Conservation (phyloP, 2,113 vertebrate genomes). For the Labeo catla region DNA sequence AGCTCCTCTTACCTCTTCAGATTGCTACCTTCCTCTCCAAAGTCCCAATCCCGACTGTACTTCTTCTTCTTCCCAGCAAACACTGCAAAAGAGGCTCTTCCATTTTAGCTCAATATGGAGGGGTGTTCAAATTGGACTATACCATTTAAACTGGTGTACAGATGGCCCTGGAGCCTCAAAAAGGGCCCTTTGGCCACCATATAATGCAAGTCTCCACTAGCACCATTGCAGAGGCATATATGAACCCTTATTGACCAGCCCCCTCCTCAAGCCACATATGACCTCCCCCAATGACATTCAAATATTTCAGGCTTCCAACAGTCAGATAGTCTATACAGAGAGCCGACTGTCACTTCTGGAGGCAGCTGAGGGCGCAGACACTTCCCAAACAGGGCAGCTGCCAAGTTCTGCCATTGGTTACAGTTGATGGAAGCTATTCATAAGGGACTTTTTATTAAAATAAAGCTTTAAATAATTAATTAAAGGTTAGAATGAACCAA, state of each 20-base stretch:
- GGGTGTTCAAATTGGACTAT: constrained; percentile 74
- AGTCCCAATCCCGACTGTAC: constrained; percentile 71
- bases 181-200: constrained; percentile 51
- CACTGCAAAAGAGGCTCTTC: constrained; percentile 81
- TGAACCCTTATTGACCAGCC: constrained; percentile 54
- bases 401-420: constrained; percentile 57
- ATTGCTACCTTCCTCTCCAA: constrained; percentile 59
- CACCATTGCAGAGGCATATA: constrained; percentile 43
- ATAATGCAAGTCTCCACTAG: constrained; percentile 40
- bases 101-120: constrained; percentile 76
- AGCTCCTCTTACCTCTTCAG: constrained; percentile 74
- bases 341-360: constrained; percentile 54
- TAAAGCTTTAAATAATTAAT: constrained; percentile 45
- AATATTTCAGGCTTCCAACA: constrained; percentile 70
- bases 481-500: constrained; percentile 30
- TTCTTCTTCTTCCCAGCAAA: constrained; percentile 86
- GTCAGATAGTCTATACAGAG: constrained; percentile 63
- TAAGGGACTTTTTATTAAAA: constrained; percentile 14
- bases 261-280: constrained; percentile 52
- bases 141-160: constrained; percentile 56
- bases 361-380: constrained; percentile 58
- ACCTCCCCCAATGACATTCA: constrained; percentile 67
- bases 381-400: constrained; percentile 45
- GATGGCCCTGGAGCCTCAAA: constrained; percentile 47
- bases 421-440: constrained; percentile 30